Evolutionary conservation across 2,113 vertebrate genomes (phyloP), one percentile per base, ranked within the genome.

Genomic region (Notothenia rossii): DNA sequence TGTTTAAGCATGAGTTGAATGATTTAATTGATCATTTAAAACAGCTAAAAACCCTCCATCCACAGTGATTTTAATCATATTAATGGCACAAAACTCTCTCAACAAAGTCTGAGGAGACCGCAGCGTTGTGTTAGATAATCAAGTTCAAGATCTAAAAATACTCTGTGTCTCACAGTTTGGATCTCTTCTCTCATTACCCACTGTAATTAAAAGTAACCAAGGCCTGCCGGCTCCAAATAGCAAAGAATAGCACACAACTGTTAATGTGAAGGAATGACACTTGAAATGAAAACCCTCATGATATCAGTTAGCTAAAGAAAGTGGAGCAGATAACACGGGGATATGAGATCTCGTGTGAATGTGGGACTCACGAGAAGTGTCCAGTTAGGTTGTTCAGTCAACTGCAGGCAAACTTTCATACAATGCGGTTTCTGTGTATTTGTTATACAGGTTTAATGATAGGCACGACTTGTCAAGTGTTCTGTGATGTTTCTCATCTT

Each of bases 121-220:
- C 76, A 86, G 75, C 73, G 45, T 79, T 69, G 85, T 74, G 67
- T 93, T 89, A 77, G 91, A 92, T 88, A 92, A 89, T 92, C 88
- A 86, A 90, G 84, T 81, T 88, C 84, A 71, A 84, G 59, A 81
- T 91, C 93, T 95, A 95, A 93, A 94, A 94, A 95, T 94, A 94
- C 77, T 63, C 70, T 1, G 4, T 86, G 86, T 94, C 91, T 94
- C 89, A 87, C 84, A 87, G 90, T 88, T 90, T 88, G 80, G 81
- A 91, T 92, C 84, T 87, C 89, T 85, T 92, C 90, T 93, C 94
- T 92, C 88, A 88, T 95, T 94, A 93, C 92, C 84, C 78, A 48
- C 79, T 88, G 87, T 94, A 94, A 95, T 95, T 95, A 95, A 94
- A 93, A 94, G 88, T 87, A 92, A 91, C 89, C 79, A 83, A 83